Evolutionary conservation across 2,113 vertebrate genomes (phyloP), one percentile per base, ranked within the genome.

Genomic region (Calyptomena viridis): DNA sequence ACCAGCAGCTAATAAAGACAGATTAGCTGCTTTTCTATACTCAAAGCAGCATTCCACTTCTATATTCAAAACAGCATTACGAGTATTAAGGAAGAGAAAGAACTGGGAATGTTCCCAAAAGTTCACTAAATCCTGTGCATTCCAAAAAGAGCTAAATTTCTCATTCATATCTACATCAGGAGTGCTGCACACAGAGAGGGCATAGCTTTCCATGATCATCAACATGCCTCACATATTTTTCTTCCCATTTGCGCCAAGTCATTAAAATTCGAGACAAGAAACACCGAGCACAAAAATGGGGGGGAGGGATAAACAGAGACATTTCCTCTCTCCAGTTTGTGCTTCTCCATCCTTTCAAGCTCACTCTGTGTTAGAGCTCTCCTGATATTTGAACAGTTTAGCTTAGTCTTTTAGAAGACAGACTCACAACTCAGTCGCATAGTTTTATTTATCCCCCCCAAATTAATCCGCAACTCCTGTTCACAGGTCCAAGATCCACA

Each of bases 181-280:
- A 92, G 78, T 50, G 92, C 68, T 33, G 50, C 73, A 53, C 69
- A 73, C 73, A 91, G 47, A 82, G 92, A 95, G 68, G 74, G 56
- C 69, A 55, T 28, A 42, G 33, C 46, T 72, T 71, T 44, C 53
- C 75, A 47, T 66, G 75, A 71, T 31, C 44, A 39, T 56, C 58
- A 79, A 75, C 49, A 44, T n/a, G 42, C 66, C 75, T 81, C 55
- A 90, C 83, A 25, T 83, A 81, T 96, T 97, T 97, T 79, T 85
- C 74, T 89, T 87, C 71, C 66, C 69, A 64, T 78, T 96, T 40
- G 9, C 19, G 17, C 86, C 77, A 92, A 72, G 73, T 89, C 93
- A 89, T 72, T 95, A 84, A 91, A 96, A 94, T 60, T 37, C 2
- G 10, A 96, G 89, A 85, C 35, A 82, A 87, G 47, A 95, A 92